These are phyloP conservation scores for Cetonia aurata DNA, from an alignment of 2,888 invertebrate species.

Conservation along the genomic window DNA sequence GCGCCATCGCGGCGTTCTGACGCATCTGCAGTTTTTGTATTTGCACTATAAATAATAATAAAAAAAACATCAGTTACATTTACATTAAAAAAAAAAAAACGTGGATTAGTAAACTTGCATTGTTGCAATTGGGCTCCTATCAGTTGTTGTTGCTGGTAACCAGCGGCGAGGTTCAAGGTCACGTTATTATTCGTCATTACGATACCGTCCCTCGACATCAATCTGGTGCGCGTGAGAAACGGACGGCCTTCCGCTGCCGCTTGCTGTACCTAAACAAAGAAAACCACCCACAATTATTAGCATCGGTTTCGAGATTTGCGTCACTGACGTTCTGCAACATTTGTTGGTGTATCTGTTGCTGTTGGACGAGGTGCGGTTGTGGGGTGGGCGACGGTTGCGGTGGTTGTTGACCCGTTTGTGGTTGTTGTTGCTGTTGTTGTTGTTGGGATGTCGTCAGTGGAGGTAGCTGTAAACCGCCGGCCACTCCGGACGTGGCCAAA, in stretches of 20 bases:
- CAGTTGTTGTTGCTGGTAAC: slow-evolving; percentile 61
- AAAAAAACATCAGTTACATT: too few species aligned
- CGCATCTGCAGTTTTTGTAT: slow-evolving; percentile 65
- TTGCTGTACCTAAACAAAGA: slow-evolving; percentile 71
- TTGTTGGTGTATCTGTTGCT: slow-evolving; percentile 69
- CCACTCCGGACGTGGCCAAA: slow-evolving; percentile 27
- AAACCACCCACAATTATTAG: slow-evolving; percentile 27
- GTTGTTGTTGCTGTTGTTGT: slow-evolving; percentile 44
- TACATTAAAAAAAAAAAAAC: too few species aligned
- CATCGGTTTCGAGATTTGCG: not conserved
- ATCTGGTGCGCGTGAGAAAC: slow-evolving; percentile 70
- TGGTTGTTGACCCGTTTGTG: slow-evolving; percentile 43
- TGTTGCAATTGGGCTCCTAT: slow-evolving; percentile 57
- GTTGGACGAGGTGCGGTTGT: slow-evolving; percentile 50
- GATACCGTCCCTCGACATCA: slow-evolving; percentile 73
- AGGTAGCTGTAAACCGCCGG: slow-evolving; percentile 48
- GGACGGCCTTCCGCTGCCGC: slow-evolving; percentile 73
- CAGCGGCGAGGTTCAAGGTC: slow-evolving; percentile 70
- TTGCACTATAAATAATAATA: slow-evolving; percentile 55
- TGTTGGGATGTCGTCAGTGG: slow-evolving; percentile 57
- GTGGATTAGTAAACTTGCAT: slow-evolving; percentile 55
- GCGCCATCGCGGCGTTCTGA: slow-evolving; percentile 54
- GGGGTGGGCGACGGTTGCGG: slow-evolving; percentile 40
- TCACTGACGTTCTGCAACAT: slow-evolving; percentile 68
- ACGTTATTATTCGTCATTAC: slow-evolving; percentile 75